These are phyloP conservation scores for Drosophila koepferae DNA, from an alignment of 2,888 invertebrate genomes.

Conservation along the genomic window DNA sequence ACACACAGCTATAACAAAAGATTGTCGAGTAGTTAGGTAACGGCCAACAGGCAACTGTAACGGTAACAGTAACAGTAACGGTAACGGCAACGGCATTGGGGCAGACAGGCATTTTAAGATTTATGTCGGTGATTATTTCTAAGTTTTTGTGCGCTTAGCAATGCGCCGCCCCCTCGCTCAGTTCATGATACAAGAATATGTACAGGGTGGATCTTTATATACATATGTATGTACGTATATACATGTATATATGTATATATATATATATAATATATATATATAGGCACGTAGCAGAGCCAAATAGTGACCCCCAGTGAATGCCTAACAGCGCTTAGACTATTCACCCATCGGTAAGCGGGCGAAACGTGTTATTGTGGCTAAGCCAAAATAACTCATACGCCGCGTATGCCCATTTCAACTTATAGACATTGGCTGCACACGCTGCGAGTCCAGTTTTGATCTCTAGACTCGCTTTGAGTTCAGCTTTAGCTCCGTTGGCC, in stretches of 20 bases:
- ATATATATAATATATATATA: background rate
- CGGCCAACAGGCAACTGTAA: conserved; percentile 13
- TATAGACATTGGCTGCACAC: background rate
- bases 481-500: background rate
- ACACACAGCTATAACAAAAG: conserved; percentile 37
- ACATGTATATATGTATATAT: background rate
- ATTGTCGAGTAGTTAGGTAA: conserved; percentile 51
- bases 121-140: conserved; percentile 84
- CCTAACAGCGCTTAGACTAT: conserved; percentile 3
- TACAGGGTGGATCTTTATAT: conserved; percentile 1
- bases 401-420: background rate
- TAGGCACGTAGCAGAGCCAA: conserved; percentile 28
- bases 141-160: conserved; percentile 82
- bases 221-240: no score
- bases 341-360: background rate
- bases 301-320: conserved; percentile 24
- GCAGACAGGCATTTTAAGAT: conserved; percentile 77
- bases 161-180: conserved; percentile 46
- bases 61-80: conserved; percentile 8
- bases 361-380: background rate
- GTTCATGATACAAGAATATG: background rate
- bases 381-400: conserved; percentile 1
- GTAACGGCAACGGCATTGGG: conserved; percentile 1
- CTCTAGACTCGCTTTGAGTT: background rate
- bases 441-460: background rate